Evolutionary conservation across 2,113 vertebrate genomes (phyloP), one percentile per base, ranked within the genome.

Genomic region (Ciconia maguari): DNA sequence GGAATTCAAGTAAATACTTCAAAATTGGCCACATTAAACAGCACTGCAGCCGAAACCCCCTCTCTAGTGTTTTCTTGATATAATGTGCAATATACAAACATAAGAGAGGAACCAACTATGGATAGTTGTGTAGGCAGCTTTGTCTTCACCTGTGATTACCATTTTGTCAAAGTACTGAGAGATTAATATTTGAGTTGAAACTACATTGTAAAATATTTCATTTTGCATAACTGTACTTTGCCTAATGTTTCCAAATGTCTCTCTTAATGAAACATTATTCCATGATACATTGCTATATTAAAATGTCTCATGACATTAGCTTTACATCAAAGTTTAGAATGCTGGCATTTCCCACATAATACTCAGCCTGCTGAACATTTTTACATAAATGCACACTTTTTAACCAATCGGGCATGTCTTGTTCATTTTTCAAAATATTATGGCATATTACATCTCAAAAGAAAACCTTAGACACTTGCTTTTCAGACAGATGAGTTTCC

Each of bases 391-490:
- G 74, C 74, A 93, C 74, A 95, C 71, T 95, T 96, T 94, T 92
- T 94, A 97, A 94, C 96, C 87, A 97, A 96, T 97, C 95, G 96
- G 87, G 83, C 32, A 64, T 85, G 54, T 66, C 92, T 93, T 77
- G 62, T 82, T 98, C 92, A 94, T 96, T 97, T 97, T 94, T 97
- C 93, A 94, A 94, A 96, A 96, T 89, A 95, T 84, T 84, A 87
- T 94, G 80, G 89, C 85, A 79, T 70, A 93, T 95, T 93, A 96
- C 89, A 82, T 89, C 89, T 97, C 93, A 90, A 97, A 96, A 94
- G 84, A 96, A 97, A 97, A 97, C 91, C 90, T 91, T 90, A 92
- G 51, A 79, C 82, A 87, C 96, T 96, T 95, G 74, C 69, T 96
- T 97, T 97, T 95, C 92, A 97, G 93, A 96, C 64, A 93, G 38